phyloP scores from a whole-genome alignment of 2,797 vertebrate species.

The Babyrousa celebensis region DNA sequence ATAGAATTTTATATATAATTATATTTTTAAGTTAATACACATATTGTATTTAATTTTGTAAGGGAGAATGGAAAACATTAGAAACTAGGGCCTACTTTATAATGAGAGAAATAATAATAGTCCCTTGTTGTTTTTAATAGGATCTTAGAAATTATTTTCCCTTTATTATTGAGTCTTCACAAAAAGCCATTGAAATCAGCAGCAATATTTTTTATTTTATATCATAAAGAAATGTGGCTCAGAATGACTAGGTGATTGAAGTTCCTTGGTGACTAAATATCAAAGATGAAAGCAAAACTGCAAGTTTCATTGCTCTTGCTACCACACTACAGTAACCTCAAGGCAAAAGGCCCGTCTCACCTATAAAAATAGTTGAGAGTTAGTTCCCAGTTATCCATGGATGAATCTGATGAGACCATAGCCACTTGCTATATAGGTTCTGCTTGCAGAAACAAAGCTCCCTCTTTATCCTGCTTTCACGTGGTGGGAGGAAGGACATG shows the following conservation, averaged over 20 bases:
- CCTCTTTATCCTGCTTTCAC: background rate
- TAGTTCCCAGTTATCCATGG: background rate
- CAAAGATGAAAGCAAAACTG: slow-evolving; percentile 1
- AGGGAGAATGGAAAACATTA: background rate
- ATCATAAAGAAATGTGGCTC: background rate
- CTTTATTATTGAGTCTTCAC: slow-evolving; percentile 28
- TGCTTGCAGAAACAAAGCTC: background rate
- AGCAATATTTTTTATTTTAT: slow-evolving; percentile 23
- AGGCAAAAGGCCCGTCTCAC: background rate
- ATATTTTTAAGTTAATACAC: background rate
- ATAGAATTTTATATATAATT: background rate
- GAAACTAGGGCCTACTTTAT: slow-evolving; percentile 25
- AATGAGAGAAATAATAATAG: background rate
- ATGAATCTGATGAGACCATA: background rate
- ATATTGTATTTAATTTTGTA: background rate
- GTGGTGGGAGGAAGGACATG: background rate
- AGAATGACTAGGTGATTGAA: background rate
- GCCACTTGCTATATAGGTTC: background rate
- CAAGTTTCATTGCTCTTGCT: background rate
- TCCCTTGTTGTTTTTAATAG: background rate
- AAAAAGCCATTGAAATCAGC: background rate
- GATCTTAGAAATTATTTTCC: slow-evolving; percentile 46
- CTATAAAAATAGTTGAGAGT: background rate
- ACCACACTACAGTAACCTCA: background rate
- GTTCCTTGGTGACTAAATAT: background rate